Evolutionary conservation across 2,888 invertebrate species (phyloP).

Genomic region (Auanema freiburgensis): DNA sequence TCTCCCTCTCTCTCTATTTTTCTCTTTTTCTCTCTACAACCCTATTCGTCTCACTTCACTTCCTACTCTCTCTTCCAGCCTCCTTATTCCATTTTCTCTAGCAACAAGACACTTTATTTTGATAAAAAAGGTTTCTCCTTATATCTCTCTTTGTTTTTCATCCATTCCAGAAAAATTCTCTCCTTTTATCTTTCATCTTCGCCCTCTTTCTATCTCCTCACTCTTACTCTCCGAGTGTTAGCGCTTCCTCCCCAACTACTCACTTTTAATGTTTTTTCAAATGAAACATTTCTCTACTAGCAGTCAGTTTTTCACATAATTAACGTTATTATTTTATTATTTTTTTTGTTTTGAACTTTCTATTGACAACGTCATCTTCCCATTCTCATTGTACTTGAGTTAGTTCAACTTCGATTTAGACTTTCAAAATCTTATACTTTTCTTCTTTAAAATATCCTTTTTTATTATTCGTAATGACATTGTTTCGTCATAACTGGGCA

Average conservation of each 20-base stretch:
- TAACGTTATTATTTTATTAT: constrained; percentile 5
- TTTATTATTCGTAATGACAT: constrained; percentile 16
- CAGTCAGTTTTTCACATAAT: background rate
- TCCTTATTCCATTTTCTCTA: constrained; percentile 13
- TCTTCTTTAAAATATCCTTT: background rate
- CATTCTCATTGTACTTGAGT: constrained; percentile 4
- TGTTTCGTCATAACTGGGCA: no score
- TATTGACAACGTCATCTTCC: background rate
- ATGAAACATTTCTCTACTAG: no score
- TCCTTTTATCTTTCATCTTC: constrained; percentile 6
- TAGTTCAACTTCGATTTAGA: constrained; percentile 7
- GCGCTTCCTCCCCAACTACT: no score
- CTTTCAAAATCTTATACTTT: background rate
- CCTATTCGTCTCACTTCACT: constrained; percentile 2
- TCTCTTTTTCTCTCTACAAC: constrained; percentile 11
- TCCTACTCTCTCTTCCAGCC: background rate
- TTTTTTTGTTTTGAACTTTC: background rate
- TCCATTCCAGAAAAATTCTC: constrained; percentile 16
- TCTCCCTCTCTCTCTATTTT: constrained; percentile 6
- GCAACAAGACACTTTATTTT: constrained; percentile 11
- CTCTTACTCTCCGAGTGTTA: background rate
- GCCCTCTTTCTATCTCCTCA: background rate
- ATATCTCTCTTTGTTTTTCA: constrained; percentile 16
- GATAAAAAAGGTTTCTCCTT: constrained; percentile 15
- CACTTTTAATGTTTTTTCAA: no score